Base-by-base conservation (phyloP, 2,797 vertebrate species). In the Mus minutoides region DNA sequence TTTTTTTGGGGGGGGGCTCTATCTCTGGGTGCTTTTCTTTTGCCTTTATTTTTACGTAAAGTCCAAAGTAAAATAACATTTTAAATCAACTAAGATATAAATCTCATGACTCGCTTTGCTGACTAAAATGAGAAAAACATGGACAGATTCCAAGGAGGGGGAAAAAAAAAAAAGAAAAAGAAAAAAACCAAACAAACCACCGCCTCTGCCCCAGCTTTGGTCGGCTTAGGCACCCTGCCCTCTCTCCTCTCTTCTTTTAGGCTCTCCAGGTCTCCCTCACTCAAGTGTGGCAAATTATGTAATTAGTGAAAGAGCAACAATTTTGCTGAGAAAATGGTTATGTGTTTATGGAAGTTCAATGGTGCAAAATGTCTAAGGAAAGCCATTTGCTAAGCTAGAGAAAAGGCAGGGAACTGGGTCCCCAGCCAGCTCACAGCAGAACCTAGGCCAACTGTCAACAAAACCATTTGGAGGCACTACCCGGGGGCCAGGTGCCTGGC, bases 251-350 rank as follows among this genome's bases (percentile, higher is more conserved):
- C 75, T 75, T 96, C 94, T 85, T 88, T 95, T 78, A 58, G 79
- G 86, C 89, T 49, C 93, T 79, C 97, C 87, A 96, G 96, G 95
- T 94, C 94, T 80, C 92, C 91, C 64, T 95, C 92, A 75, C 92
- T 96, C 90, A 97, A 97, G 95, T 71, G 84, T 34, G 83, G 92
- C 76, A 90, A 96, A 97, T 97, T 71, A 94, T 69, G 76, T 96
- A 93, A 97, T 97, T 96, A 97, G 96, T 73, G 76, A 96, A 94
- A 97, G 85, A 97, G 93, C 93, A 96, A 97, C 96, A 94, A 86
- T 96, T 98, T 96, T 94, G 76, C 95, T 17, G 80, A 92, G 96
- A 96, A 97, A 97, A 97, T 97, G 92, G 91, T 90, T 96, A 92
- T 96, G 95, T 95, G 88, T 96, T 97, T 97, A 89, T 89, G 87